phyloP scores from a whole-genome alignment of 1,140 invertebrate species.

The Drosophila hydei region DNA sequence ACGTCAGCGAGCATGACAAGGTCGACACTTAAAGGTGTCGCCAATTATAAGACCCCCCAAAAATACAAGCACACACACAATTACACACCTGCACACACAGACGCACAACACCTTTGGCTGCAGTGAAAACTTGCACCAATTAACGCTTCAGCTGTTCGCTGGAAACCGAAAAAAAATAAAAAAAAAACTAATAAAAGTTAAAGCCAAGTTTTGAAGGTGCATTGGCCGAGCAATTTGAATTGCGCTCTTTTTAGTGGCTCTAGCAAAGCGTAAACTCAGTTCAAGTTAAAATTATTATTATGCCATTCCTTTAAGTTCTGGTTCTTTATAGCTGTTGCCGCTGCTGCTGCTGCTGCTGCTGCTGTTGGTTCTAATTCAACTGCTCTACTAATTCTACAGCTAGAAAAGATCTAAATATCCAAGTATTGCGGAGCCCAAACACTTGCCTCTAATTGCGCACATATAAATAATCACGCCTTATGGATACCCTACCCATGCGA shows the following conservation, averaged over 20 bases:
- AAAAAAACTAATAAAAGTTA: neutral
- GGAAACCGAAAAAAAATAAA: neutral
- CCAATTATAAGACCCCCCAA: constrained; percentile 63
- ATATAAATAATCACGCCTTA: constrained; percentile 42
- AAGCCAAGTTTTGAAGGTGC: constrained; percentile 36
- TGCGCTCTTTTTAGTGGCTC: constrained; percentile 47
- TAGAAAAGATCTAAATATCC: neutral
- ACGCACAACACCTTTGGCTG: constrained; percentile 22
- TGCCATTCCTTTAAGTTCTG: constrained; percentile 42
- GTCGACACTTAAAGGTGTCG: constrained; percentile 80
- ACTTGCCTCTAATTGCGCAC: constrained; percentile 64
- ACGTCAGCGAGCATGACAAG: constrained; percentile 78
- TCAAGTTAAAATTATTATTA: constrained; percentile 13
- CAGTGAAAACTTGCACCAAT: constrained; percentile 76
- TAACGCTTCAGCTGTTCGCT: constrained; percentile 58
- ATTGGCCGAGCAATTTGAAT: constrained; percentile 60
- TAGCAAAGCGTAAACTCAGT: constrained; percentile 68
- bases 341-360: too few relatives aligned
- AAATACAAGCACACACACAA: constrained; percentile 9
- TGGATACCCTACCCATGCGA: neutral
- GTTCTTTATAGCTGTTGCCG: constrained; percentile 1
- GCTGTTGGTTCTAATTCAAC: constrained; percentile 55
- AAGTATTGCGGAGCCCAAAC: constrained; percentile 26
- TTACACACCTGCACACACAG: neutral
- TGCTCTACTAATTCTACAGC: constrained; percentile 62